Percentiles rank a stretch among this genome's conserved stretches.
phyloP scores from a whole-genome alignment of 2,888 invertebrate genomes.

The Galeruca laticollis region DNA sequence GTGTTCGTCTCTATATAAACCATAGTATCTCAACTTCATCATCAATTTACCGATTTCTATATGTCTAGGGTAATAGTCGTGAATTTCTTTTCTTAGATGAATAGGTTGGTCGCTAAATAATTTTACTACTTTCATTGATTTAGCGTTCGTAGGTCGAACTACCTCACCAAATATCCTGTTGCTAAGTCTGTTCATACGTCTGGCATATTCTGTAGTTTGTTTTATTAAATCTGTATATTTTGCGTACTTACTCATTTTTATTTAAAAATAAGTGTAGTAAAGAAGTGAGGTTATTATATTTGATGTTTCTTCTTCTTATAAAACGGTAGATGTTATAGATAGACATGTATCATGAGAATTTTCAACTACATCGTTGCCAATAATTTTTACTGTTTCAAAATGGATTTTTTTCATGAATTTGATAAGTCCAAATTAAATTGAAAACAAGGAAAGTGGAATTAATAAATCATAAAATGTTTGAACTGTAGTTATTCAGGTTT shows the following conservation, averaged over 20 bases:
- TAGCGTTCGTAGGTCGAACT: conserved; percentile 78
- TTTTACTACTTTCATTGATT: conserved; percentile 84
- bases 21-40: conserved; percentile 79
- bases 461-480: too few species aligned
- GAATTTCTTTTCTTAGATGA: conserved; percentile 78
- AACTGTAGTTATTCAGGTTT: too few species aligned
- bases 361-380: too few species aligned
- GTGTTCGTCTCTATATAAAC: conserved; percentile 89
- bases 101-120: conserved; percentile 82
- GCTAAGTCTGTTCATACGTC: conserved; percentile 86
- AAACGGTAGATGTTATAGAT: too few species aligned
- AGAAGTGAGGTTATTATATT: neutral
- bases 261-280: neutral
- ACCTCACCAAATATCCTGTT: conserved; percentile 92
- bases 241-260: conserved; percentile 73
- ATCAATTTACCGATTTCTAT: conserved; percentile 81
- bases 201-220: conserved; percentile 82
- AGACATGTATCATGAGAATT: neutral
- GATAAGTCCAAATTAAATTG: too few species aligned
- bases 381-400: too few species aligned
- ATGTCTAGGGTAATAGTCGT: conserved; percentile 90
- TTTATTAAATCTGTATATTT: conserved; percentile 80
- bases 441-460: too few species aligned
- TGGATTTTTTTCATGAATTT: too few species aligned
- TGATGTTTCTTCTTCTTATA: conserved; percentile 19